Evolutionary conservation across 2,888 invertebrate genomes (phyloP), one percentile per base, ranked within the genome.

Genomic region (Blastobasis adustella): DNA sequence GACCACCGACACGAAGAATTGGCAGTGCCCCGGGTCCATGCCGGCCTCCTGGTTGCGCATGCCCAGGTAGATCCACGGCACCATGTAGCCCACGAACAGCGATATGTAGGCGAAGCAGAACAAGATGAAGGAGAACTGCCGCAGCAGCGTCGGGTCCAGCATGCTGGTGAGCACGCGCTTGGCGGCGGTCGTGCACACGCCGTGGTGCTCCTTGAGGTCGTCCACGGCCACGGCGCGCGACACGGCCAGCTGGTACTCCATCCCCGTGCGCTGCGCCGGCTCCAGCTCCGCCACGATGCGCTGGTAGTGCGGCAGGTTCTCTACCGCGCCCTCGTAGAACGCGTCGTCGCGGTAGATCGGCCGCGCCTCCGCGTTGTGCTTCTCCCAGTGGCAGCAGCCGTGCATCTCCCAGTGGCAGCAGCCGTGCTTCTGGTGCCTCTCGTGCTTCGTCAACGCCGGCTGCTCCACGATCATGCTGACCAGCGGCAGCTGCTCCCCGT

Each of bases 401-500:
- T 23, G 23, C 23, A 2, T 23, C 23, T 23, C 52, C 49, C 52
- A 49, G 49, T 43, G 38, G 10, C 79, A 84, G 56, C 76, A 84
- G 40, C 48, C 23, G 23, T 3, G 23, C 23, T 23, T 23, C 23
- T 23, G 2, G 23, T 23, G 3, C 23, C 23, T 23, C 23, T 23
- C 23, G 23, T 23, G 23, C 23, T 23, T 23, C 23, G 23, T 1
- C 23, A 3, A 3, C 6, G 6, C 10, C 8, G 23, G 40, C 37
- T 40, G 36, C 40, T 46, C 37, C 6, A 45, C 40, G 23, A 8
- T 66, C 38, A 78, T 47, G 61, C 76, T 73, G 43, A 73, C 37
- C 49, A 61, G 68, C 41, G 54, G 67, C 58, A 67, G 68, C 4
- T 56, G 50, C 58, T 66, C 72, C 43, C 72, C 73, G 50, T 61